These are phyloP conservation scores for Spinus pinus DNA, from an alignment of 2,797 vertebrate genomes.

Conservation along the genomic window DNA sequence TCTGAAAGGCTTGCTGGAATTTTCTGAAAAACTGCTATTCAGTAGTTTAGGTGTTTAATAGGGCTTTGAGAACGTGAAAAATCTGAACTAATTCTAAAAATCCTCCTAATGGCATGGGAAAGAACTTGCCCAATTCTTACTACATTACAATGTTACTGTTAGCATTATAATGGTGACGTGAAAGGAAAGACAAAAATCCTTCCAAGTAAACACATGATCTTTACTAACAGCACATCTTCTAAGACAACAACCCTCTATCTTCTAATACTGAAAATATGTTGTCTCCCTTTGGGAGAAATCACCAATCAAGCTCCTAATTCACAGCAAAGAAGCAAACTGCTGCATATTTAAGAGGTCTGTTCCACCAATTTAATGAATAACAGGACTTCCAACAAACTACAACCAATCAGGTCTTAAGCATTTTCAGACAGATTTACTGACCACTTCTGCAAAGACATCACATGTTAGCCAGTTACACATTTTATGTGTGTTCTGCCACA, in stretches of 20 bases:
- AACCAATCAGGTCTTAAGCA: neutral
- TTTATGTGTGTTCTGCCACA: neutral
- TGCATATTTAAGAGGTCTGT: neutral
- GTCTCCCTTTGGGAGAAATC: neutral
- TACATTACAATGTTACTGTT: neutral
- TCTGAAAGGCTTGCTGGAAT: neutral
- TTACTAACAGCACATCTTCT: neutral
- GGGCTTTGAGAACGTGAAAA: neutral
- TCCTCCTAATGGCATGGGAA: neutral
- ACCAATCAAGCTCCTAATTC: neutral
- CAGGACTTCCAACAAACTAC: neutral
- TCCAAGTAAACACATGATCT: neutral
- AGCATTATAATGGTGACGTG: neutral
- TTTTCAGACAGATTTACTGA: neutral
- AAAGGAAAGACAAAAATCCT: neutral
- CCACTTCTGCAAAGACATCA: neutral
- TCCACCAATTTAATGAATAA: neutral
- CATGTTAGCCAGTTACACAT: neutral
- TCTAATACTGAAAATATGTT: neutral
- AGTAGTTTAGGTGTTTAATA: neutral
- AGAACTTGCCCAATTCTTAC: neutral
- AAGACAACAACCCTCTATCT: neutral
- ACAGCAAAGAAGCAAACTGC: neutral
- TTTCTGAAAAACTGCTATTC: neutral
- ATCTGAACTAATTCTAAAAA: neutral